Base-by-base conservation (phyloP, 2,113 vertebrate genomes). In the Labrus mixtus region DNA sequence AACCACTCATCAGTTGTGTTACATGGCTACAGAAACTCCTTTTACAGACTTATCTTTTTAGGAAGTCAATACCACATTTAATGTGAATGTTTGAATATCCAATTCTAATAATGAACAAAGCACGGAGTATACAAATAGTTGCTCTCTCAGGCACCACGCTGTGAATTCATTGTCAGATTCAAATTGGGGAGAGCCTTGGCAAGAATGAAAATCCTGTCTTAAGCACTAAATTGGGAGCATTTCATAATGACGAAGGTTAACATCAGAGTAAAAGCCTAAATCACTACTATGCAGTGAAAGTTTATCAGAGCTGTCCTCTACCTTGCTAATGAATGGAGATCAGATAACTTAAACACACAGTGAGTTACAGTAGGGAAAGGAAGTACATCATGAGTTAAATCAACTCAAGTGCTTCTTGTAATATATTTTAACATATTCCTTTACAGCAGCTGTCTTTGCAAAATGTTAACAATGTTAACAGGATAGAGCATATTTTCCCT, bases 301-400 rank as follows among this genome's bases (percentile, higher is more conserved):
- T 57, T n/a, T 62, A 20, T 74, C 48, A 51, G 19, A 29, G 8
- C 60, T 51, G 63, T 53, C 45, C 19, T 67, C 41, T 57, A 57
- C 37, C n/a, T 3, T 10, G 33, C 54, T 66, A 74, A 78, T 68
- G 60, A 75, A 64, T 65, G 22, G 46, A 79, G 43, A 82, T 45
- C 50, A 62, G 60, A 68, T 70, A 66, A 71, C 59, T 56, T 70
- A 73, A 79, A 76, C 63, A 75, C 19, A 63, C 17, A 39, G 16
- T 43, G 56, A 0, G 33, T 64, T 78, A 67, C 65, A 71, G 37
- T 36, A 50, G n/a, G 64, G 55, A 51, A 12, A 48, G 11, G 70
- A 73, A 79, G 61, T 41, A 20, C 68, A 77, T 69, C 61, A 71
- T 23, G 36, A 19, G 53, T 65, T 57, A 45, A 76, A 76, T 82